phyloP scores from a whole-genome alignment of 2,797 vertebrate genomes.

The Dromococcyx pavoninus region DNA sequence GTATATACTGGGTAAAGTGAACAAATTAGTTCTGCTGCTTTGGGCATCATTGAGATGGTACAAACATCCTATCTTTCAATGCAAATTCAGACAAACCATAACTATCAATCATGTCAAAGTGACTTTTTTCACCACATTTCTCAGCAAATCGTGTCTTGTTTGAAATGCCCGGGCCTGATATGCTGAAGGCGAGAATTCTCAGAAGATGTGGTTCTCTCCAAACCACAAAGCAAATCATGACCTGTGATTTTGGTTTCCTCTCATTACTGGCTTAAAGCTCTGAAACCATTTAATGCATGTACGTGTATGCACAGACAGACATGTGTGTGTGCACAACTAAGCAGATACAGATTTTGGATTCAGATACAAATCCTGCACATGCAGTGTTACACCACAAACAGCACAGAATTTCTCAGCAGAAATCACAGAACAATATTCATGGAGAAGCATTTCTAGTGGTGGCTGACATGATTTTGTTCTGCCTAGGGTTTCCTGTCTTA shows the following conservation, averaged over 20 bases:
- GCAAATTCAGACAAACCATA: background rate
- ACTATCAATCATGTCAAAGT: background rate
- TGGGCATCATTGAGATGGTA: background rate
- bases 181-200: background rate
- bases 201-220: conserved; percentile 43
- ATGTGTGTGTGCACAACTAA: rapidly evolving
- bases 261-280: background rate
- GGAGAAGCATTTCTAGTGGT: background rate
- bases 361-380: rapidly evolving
- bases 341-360: background rate
- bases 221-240: conserved; percentile 47
- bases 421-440: background rate
- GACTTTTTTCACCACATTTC: background rate
- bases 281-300: background rate
- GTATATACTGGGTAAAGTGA: background rate
- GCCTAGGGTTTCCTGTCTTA: background rate
- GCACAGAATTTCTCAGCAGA: background rate
- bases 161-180: background rate
- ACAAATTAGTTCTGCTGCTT: background rate
- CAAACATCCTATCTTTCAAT: background rate
- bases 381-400: rapidly evolving
- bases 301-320: background rate
- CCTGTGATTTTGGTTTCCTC: conserved; percentile 63
- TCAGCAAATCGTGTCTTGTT: background rate
- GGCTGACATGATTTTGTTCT: rapidly evolving